Base-by-base conservation (phyloP, 37 sponge, comb jelly and placozoan genomes). In the Spongia lamella region DNA sequence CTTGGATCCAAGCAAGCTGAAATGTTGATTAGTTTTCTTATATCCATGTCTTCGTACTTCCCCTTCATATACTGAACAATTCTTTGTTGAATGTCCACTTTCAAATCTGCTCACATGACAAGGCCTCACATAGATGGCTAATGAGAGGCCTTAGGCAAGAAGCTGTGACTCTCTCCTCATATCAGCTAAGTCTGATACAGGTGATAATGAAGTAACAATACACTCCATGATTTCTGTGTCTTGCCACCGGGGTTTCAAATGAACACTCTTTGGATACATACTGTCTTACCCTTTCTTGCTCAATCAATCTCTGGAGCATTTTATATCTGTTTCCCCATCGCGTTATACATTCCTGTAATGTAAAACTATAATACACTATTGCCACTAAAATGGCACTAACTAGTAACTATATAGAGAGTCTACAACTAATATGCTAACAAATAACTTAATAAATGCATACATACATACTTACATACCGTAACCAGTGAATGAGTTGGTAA, bases 121-220 rank as follows among this genome's bases (percentile, higher is more conserved):
- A n/a, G n/a, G n/a, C n/a, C n/a, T n/a, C n/a, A n/a, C n/a, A n/a
- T n/a, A n/a, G n/a, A n/a, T n/a, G n/a, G n/a, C n/a, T n/a, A n/a
- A 76, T 38, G 34, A 66, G 59, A 29, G 75, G 61, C 13, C 39
- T 29, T 13, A 73, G 19, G 25, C 27, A 54, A 16, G 72, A 70
- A 13, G 53, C 56, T 15, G 75, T 73, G 35, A 73, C 75, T 40
- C 36, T 19, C 61, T 73, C 59, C 59, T 73, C 75, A 61, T 61
- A 73, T 73, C 75, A 57, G 75, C 59, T 33, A 73, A 21, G 36
- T 73, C 75, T 58, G 20, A 30, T n/a, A 73, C 61, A 34, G 75
- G 75, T 5, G 29, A 21, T 24, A 73, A 33, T 15, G 75, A 38
- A 73, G 39, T 40, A 38, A 36, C 22, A 56, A 73, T 1, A 4